Percentiles rank a stretch among this genome's conserved stretches.
phyloP scores from a whole-genome alignment of 2,888 invertebrate species.

The Drosophila merina region DNA sequence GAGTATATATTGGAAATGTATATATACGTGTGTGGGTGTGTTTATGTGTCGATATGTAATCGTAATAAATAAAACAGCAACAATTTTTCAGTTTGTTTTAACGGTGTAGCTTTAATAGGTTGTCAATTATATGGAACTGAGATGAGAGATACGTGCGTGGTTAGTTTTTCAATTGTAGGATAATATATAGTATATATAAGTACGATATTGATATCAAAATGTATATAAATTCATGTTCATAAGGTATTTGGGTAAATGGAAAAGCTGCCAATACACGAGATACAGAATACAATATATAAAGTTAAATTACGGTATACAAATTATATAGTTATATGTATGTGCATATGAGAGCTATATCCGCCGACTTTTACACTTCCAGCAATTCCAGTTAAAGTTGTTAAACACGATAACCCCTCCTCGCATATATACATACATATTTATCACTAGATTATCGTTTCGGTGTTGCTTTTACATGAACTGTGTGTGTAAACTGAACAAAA shows the following conservation, averaged over 20 bases:
- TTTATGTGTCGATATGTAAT: constrained; percentile 38
- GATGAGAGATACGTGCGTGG: constrained; percentile 69
- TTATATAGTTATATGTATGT: constrained; percentile 34
- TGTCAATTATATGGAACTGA: constrained; percentile 55
- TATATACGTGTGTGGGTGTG: constrained; percentile 21
- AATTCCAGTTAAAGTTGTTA: constrained; percentile 38
- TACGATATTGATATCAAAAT: constrained; percentile 20
- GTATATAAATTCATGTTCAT: constrained; percentile 40
- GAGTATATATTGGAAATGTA: constrained; percentile 34
- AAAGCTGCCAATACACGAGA: constrained; percentile 39
- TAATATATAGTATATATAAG: constrained; percentile 19
- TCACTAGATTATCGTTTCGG: constrained; percentile 20
- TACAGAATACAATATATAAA: constrained; percentile 40
- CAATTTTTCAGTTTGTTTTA: constrained; percentile 67
- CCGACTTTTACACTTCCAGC: constrained; percentile 35
- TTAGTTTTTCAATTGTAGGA: constrained; percentile 57
- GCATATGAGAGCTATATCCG: constrained; percentile 35
- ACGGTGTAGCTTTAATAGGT: constrained; percentile 74
- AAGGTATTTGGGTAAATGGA: constrained; percentile 41
- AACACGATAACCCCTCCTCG: constrained; percentile 40
- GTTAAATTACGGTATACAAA: constrained; percentile 57
- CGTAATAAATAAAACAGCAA: constrained; percentile 73
- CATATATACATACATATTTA: constrained; percentile 39
- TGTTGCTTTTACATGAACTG: constrained; percentile 35
- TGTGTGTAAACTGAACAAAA: constrained; percentile 60